Percentiles rank a stretch among this genome's conserved stretches.
These are phyloP conservation scores for Myocastor coypus DNA, from an alignment of 2,113 vertebrate species.

Conservation along the genomic window DNA sequence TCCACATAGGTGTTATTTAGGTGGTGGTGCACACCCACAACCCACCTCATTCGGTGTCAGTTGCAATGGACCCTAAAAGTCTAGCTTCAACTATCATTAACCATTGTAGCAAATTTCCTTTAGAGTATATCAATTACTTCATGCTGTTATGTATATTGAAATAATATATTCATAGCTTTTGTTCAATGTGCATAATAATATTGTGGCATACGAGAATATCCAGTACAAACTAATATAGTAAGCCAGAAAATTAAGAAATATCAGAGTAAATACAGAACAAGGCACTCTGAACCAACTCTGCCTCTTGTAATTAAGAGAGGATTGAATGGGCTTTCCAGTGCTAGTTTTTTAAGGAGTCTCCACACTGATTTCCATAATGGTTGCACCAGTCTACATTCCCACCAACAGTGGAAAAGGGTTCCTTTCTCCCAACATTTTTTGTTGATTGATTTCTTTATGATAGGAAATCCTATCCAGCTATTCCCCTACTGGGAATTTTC, in stretches of 20 bases:
- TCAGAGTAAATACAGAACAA: constrained; percentile 5
- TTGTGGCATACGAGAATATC: background rate
- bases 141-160: constrained; percentile 12
- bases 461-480: no score
- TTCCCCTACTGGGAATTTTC: no score
- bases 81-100: constrained; percentile 20
- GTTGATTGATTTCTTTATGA: no score
- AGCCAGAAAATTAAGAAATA: background rate
- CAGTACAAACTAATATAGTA: constrained; percentile 5
- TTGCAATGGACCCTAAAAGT: background rate
- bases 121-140: constrained; percentile 20
- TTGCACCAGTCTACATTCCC: no score
- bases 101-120: constrained; percentile 24
- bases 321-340: no score
- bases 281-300: background rate
- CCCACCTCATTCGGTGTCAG: background rate
- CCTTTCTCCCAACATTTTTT: no score
- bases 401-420: no score
- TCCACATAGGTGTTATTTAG: background rate
- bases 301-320: constrained; percentile 44
- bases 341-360: no score
- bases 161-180: background rate
- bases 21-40: no score
- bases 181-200: constrained; percentile 22
- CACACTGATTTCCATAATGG: no score